phyloP scores from a whole-genome alignment of 2,797 vertebrate genomes.

The Prionace glauca region DNA sequence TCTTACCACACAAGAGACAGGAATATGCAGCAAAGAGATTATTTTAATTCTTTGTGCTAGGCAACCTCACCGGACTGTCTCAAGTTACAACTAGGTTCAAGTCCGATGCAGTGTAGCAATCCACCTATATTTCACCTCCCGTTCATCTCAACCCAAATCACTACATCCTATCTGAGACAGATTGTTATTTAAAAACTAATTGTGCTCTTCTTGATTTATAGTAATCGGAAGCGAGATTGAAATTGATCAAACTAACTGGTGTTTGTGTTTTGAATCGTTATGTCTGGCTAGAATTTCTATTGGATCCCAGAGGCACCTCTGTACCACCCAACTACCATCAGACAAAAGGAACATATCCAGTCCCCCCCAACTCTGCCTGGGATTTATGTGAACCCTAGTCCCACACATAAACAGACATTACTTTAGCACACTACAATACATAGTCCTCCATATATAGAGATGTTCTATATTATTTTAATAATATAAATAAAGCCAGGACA shows the following conservation, averaged over 20 bases:
- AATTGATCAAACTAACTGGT: neutral
- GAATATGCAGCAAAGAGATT: neutral
- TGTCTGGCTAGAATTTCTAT: neutral
- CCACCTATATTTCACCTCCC: neutral
- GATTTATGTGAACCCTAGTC: constrained; percentile 7
- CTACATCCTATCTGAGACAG: neutral
- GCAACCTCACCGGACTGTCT: neutral
- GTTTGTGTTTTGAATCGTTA: neutral
- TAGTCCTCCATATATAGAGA: constrained; percentile 15
- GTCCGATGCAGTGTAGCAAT: neutral
- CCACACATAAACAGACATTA: constrained; percentile 23
- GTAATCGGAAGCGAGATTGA: neutral
- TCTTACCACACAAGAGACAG: neutral
- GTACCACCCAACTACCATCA: neutral
- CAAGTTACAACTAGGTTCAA: neutral
- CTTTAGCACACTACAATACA: constrained; percentile 23
- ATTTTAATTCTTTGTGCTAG: neutral
- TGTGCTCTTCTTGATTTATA: neutral
- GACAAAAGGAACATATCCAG: neutral
- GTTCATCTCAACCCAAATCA: neutral
- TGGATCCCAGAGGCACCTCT: neutral
- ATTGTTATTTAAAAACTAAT: neutral
- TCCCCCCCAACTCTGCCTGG: neutral
- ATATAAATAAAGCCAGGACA: constrained; percentile 25
- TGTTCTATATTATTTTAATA: constrained; percentile 32